Evolutionary conservation across 1,140 invertebrate species (phyloP).

Genomic region (Lycorma delicatula): DNA sequence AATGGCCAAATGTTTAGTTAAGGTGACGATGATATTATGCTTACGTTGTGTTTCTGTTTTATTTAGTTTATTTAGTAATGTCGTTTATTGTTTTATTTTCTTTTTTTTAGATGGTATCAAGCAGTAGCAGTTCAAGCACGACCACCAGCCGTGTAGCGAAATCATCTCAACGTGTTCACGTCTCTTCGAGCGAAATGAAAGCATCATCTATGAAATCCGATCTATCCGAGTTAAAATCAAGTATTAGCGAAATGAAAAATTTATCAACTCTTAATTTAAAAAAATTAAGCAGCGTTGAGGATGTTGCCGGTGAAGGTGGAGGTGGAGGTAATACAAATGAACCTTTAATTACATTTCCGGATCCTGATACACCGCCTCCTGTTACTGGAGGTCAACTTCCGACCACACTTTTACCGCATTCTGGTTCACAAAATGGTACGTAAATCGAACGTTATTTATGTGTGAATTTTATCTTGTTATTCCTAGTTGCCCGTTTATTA

Average conservation of each 20-base stretch:
- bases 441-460: too few species aligned
- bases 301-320: slow-evolving; percentile 50
- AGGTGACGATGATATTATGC: too few species aligned
- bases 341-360: slow-evolving; percentile 65
- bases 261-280: slow-evolving; percentile 40
- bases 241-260: slow-evolving; percentile 67
- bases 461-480: too few species aligned
- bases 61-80: too few species aligned
- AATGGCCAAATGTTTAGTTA: too few species aligned
- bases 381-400: slow-evolving; percentile 5
- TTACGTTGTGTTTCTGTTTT: too few species aligned
- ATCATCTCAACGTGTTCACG: slow-evolving; percentile 44
- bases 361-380: slow-evolving; percentile 52
- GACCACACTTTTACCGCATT: background rate
- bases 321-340: slow-evolving; percentile 43
- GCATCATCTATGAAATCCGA: slow-evolving; percentile 63
- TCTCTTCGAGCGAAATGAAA: slow-evolving; percentile 45
- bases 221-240: slow-evolving; percentile 61
- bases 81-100: too few species aligned
- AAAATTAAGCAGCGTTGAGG: slow-evolving; percentile 49
- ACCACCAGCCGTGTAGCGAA: slow-evolving; percentile 45
- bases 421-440: background rate
- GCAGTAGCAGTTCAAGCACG: slow-evolving; percentile 16
- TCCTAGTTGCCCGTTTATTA: too few species aligned
- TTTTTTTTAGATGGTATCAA: slow-evolving; percentile 8